Percentiles rank a stretch among this genome's conserved stretches.
These are phyloP conservation scores for Lasioglossum malachurum DNA, from an alignment of 2,888 invertebrate species.

Conservation along the genomic window DNA sequence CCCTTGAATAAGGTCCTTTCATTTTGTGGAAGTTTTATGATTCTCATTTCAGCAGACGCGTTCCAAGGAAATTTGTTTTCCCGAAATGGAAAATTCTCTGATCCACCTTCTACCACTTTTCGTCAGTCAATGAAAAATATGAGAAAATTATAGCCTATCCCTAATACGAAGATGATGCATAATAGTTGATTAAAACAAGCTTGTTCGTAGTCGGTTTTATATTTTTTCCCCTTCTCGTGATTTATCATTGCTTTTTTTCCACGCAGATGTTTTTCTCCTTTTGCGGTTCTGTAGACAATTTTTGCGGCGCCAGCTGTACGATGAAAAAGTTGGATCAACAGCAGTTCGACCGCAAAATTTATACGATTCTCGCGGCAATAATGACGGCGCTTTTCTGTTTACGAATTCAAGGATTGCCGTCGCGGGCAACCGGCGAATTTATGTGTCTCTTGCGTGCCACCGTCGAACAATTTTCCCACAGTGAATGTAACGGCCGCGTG, in stretches of 20 bases:
- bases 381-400: conserved; percentile 39
- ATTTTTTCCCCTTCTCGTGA: background rate
- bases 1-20: background rate
- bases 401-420: conserved; percentile 39
- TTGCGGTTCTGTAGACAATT: background rate
- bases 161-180: background rate
- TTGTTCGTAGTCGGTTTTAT: background rate
- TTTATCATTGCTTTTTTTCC: background rate
- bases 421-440: conserved; percentile 46
- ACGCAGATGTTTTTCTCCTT: background rate
- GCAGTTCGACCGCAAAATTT: conserved; percentile 5
- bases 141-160: background rate
- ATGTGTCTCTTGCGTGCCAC: conserved; percentile 42
- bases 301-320: background rate
- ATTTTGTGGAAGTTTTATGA: background rate
- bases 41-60: background rate
- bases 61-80: background rate
- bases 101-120: background rate
- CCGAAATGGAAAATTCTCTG: background rate
- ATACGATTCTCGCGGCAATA: conserved; percentile 36
- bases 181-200: background rate
- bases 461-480: conserved; percentile 36
- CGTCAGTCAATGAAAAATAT: background rate
- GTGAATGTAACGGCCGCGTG: conserved; percentile 26
- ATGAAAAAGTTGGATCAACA: background rate